phyloP scores from a whole-genome alignment of 1,140 invertebrate species.

The Homalodisca vitripennis region DNA sequence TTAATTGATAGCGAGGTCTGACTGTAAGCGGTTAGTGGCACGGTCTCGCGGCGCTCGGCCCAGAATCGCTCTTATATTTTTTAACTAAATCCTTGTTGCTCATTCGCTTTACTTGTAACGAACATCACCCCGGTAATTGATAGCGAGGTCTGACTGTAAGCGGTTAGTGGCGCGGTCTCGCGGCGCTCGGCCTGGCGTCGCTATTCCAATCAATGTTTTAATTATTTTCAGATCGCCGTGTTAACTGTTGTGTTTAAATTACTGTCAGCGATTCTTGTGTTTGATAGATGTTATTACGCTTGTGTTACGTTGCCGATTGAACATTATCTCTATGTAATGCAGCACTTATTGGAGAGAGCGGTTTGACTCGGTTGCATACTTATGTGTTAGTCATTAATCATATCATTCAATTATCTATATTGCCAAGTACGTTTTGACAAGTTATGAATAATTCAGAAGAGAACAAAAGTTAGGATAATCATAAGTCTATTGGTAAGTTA shows the following conservation, averaged over 20 bases:
- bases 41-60: too few relatives aligned
- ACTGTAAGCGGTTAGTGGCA: constrained; percentile 1
- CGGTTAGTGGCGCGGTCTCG: too few relatives aligned
- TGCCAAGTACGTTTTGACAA: too few relatives aligned
- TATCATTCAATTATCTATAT: too few relatives aligned
- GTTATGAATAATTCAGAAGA: too few relatives aligned
- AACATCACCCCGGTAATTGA: background rate
- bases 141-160: background rate
- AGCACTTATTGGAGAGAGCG: too few relatives aligned
- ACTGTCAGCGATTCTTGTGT: background rate
- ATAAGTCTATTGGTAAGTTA: too few relatives aligned
- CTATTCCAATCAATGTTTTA: constrained; percentile 23
- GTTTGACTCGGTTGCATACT: too few relatives aligned
- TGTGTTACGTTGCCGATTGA: background rate
- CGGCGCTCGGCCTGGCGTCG: background rate
- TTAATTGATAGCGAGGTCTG: constrained; percentile 4
- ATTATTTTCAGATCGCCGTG: constrained; percentile 13
- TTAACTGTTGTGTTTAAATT: constrained; percentile 20
- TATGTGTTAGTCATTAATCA: too few relatives aligned
- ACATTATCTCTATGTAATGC: too few relatives aligned
- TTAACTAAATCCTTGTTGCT: constrained; percentile 8
- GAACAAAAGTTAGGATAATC: too few relatives aligned
- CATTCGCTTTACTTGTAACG: background rate
- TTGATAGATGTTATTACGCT: background rate
- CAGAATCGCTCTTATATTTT: constrained; percentile 13